phyloP scores from a whole-genome alignment of 2,888 invertebrate species.

The Metalampra italica region DNA sequence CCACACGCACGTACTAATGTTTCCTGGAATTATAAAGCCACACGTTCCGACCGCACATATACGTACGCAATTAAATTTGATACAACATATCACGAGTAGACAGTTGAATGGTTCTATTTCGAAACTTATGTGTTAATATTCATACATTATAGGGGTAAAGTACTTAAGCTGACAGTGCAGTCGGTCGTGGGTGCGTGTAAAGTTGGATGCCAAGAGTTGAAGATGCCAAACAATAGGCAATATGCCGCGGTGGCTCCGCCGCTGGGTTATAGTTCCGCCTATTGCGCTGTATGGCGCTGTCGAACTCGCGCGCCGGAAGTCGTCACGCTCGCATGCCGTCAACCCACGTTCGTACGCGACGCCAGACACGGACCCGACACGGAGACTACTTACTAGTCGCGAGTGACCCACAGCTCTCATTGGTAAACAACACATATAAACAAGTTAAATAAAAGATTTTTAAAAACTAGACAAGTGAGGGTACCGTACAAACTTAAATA shows the following conservation, averaged over 20 bases:
- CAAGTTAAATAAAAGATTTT: too few species aligned
- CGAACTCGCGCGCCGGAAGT: conserved; percentile 56
- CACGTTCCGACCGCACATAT: conserved; percentile 6
- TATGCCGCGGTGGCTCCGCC: conserved; percentile 50
- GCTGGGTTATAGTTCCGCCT: conserved; percentile 54
- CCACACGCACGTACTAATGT: not conserved
- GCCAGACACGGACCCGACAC: not conserved
- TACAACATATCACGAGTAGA: conserved; percentile 27
- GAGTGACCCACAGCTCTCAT: too few species aligned
- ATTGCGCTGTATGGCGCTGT: conserved; percentile 51
- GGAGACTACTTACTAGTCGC: too few species aligned
- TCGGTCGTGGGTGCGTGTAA: conserved; percentile 44
- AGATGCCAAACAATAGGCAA: conserved; percentile 76
- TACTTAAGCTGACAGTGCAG: conserved; percentile 65
- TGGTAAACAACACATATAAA: too few species aligned
- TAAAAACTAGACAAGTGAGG: too few species aligned
- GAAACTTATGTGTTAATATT: conserved; percentile 55
- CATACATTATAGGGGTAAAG: conserved; percentile 59
- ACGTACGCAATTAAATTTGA: conserved; percentile 24
- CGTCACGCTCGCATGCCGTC: conserved; percentile 29
- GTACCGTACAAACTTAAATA: too few species aligned
- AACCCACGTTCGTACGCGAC: not conserved
- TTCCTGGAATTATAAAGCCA: conserved; percentile 5
- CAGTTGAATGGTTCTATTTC: conserved; percentile 38
- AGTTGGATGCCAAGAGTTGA: conserved; percentile 70